A percentile compares a stretch with the other conserved stretches of the same genome.
phyloP scores from a whole-genome alignment of 2,888 invertebrate species.

The Polydrusus tereticollis region DNA sequence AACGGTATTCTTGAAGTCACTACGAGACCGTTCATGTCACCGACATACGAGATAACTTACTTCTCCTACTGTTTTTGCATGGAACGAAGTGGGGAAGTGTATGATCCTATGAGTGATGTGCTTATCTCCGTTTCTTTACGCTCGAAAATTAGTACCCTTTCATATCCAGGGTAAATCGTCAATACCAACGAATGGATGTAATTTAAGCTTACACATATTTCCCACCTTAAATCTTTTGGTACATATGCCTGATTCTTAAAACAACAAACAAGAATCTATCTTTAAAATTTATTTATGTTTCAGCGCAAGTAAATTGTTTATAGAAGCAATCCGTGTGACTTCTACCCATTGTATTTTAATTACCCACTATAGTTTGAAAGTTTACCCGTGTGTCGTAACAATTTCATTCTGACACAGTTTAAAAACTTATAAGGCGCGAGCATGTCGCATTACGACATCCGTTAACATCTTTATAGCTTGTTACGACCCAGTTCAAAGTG shows the following conservation, averaged over 20 bases:
- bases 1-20: too few species aligned
- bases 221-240: neutral
- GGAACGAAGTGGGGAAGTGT: too few species aligned
- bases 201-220: neutral
- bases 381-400: slow-evolving; percentile 13
- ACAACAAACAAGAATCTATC: slow-evolving; percentile 3
- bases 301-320: slow-evolving; percentile 19
- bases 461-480: slow-evolving; percentile 26
- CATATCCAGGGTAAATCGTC: too few species aligned
- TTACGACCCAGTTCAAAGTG: slow-evolving; percentile 22
- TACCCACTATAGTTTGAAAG: neutral
- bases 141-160: too few species aligned
- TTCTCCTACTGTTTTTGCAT: too few species aligned
- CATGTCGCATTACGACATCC: slow-evolving; percentile 21
- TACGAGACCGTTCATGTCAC: too few species aligned
- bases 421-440: slow-evolving; percentile 17
- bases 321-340: slow-evolving; percentile 19
- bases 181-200: neutral
- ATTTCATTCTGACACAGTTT: slow-evolving; percentile 18
- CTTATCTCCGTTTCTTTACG: too few species aligned
- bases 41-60: too few species aligned
- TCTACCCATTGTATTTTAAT: slow-evolving; percentile 16
- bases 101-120: too few species aligned
- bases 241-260: neutral
- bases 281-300: slow-evolving; percentile 2